phyloP scores from a whole-genome alignment of 2,113 vertebrate species.

The Ibidorhyncha struthersii region DNA sequence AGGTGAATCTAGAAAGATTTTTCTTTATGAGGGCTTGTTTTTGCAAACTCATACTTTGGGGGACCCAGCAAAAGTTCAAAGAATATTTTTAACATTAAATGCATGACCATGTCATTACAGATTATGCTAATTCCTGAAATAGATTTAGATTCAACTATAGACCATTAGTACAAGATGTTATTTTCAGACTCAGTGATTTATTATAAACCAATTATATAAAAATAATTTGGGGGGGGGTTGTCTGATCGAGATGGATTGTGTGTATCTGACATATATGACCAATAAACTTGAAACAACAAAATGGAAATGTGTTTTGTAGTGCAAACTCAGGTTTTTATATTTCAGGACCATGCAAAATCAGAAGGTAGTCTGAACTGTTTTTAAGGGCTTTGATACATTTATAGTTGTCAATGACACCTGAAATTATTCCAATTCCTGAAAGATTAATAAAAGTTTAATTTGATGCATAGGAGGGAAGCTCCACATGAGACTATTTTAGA shows the following conservation, averaged over 20 bases:
- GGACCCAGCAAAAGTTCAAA: not conserved
- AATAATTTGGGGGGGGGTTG: not conserved
- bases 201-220: not conserved
- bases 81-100: not conserved
- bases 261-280: not conserved
- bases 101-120: not conserved
- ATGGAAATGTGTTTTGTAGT: not conserved
- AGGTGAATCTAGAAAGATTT: slow-evolving; percentile 13
- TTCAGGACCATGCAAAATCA: not conserved
- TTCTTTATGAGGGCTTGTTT: not conserved
- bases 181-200: not conserved
- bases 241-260: not conserved
- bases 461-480: not conserved
- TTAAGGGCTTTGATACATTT: not conserved
- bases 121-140: not conserved
- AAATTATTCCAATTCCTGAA: not conserved
- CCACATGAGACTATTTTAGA: not conserved
- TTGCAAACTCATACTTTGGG: not conserved
- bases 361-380: not conserved
- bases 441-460: not conserved
- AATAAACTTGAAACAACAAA: not conserved
- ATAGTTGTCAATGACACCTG: not conserved
- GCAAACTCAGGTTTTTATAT: not conserved
- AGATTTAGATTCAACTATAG: not conserved
- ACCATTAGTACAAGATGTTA: slow-evolving; percentile 7